These are phyloP conservation scores for Manduca sexta DNA, from an alignment of 1,140 invertebrate genomes.

Conservation along the genomic window DNA sequence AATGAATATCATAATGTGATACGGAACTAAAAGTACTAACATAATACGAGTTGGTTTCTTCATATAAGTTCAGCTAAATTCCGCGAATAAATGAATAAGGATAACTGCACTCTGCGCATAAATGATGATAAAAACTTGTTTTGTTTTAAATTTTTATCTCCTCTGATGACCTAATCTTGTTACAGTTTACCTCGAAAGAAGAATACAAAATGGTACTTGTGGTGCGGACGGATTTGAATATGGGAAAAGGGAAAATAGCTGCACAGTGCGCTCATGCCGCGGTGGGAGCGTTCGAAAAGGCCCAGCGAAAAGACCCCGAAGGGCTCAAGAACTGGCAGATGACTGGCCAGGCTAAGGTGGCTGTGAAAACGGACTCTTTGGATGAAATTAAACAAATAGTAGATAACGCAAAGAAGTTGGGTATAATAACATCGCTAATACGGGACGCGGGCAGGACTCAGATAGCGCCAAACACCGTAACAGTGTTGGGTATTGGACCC, in stretches of 20 bases:
- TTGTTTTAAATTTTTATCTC: too few relatives aligned
- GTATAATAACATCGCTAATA: conserved; percentile 83
- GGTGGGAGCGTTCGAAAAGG: conserved; percentile 83
- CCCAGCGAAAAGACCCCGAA: conserved; percentile 75
- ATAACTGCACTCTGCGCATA: too few relatives aligned
- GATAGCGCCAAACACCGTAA: conserved; percentile 87
- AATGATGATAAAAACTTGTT: too few relatives aligned
- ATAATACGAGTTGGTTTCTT: too few relatives aligned
- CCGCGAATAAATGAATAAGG: too few relatives aligned
- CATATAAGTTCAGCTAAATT: too few relatives aligned
- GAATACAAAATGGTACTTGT: conserved; percentile 90
- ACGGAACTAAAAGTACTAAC: too few relatives aligned
- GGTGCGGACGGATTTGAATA: conserved; percentile 91
- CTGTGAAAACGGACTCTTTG: conserved; percentile 83
- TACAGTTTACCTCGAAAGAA: conserved; percentile 46
- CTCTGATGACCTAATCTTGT: too few relatives aligned
- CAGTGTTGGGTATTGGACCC: conserved; percentile 93
- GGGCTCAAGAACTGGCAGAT: conserved; percentile 83
- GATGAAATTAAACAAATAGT: conserved; percentile 78
- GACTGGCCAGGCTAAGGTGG: conserved; percentile 88
- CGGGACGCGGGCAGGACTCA: conserved; percentile 94
- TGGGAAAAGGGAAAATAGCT: conserved; percentile 96
- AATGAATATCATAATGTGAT: too few relatives aligned
- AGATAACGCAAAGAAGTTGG: conserved; percentile 78
- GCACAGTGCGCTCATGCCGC: conserved; percentile 95